These are phyloP conservation scores for Drosophila algonquin DNA, from an alignment of 2,888 invertebrate species.

Conservation along the genomic window DNA sequence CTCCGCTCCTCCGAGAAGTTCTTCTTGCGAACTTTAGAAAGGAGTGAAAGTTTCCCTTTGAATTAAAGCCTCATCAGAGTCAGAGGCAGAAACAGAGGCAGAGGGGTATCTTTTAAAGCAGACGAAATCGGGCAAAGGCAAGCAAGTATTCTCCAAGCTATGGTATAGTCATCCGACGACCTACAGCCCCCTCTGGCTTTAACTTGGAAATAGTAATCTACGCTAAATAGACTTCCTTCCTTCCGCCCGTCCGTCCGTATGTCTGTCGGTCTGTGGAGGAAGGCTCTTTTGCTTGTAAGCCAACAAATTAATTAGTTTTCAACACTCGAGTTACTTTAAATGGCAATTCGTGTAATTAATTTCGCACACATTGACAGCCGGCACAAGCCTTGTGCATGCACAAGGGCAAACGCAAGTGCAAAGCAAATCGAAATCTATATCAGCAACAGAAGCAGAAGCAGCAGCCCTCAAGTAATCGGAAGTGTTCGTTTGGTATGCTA, in stretches of 20 bases:
- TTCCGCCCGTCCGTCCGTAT: neutral
- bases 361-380: constrained; percentile 28
- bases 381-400: neutral
- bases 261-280: too few species aligned
- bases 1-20: neutral
- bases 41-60: constrained; percentile 39
- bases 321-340: constrained; percentile 56
- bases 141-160: too few species aligned
- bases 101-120: neutral
- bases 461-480: constrained; percentile 17
- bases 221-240: neutral
- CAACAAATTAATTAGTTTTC: constrained; percentile 64
- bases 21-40: constrained; percentile 12
- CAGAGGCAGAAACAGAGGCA: neutral
- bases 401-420: constrained; percentile 21
- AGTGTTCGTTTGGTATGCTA: constrained; percentile 18
- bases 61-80: constrained; percentile 16
- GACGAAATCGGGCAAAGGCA: neutral
- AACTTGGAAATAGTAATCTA: neutral
- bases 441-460: neutral
- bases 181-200: neutral
- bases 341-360: constrained; percentile 49
- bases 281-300: constrained; percentile 13
- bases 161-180: too few species aligned
- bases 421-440: constrained; percentile 38